These are phyloP conservation scores for Irena cyanogastra DNA, from an alignment of 2,113 vertebrate species.

Conservation along the genomic window DNA sequence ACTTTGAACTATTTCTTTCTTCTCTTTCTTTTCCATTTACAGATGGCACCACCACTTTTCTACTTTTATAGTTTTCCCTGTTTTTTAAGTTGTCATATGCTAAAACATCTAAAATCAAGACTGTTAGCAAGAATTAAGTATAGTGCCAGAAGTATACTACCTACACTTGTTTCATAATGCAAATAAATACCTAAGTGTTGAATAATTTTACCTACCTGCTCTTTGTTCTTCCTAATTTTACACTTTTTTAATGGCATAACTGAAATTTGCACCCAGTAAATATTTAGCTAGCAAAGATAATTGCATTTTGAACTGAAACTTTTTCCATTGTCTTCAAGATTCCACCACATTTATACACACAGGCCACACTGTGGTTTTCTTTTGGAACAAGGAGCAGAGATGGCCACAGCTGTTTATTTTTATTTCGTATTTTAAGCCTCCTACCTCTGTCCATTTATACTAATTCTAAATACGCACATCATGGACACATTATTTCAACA, in stretches of 20 bases:
- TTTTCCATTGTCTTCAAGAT: background rate
- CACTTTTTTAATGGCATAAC: background rate
- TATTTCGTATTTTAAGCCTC: background rate
- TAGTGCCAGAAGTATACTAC: background rate
- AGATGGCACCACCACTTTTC: background rate
- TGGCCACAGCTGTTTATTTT: background rate
- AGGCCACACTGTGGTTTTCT: background rate
- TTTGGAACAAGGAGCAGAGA: background rate
- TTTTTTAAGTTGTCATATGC: background rate
- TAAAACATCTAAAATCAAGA: background rate
- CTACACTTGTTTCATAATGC: background rate
- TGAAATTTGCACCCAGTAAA: background rate
- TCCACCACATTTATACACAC: background rate
- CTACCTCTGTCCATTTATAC: fast-evolving
- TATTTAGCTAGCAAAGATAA: background rate
- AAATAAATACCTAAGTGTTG: background rate
- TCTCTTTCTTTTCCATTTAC: background rate
- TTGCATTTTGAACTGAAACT: background rate
- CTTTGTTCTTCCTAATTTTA: background rate
- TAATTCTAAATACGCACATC: background rate
- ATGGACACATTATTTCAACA: background rate
- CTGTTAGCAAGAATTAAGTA: background rate
- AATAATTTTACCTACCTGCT: background rate
- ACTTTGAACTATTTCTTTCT: background rate
- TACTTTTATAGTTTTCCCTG: background rate